A percentile compares a stretch with the other conserved stretches of the same genome.
Evolutionary conservation across 2,113 vertebrate genomes (phyloP).

Genomic region (Sterrhoptilus dennistouni): DNA sequence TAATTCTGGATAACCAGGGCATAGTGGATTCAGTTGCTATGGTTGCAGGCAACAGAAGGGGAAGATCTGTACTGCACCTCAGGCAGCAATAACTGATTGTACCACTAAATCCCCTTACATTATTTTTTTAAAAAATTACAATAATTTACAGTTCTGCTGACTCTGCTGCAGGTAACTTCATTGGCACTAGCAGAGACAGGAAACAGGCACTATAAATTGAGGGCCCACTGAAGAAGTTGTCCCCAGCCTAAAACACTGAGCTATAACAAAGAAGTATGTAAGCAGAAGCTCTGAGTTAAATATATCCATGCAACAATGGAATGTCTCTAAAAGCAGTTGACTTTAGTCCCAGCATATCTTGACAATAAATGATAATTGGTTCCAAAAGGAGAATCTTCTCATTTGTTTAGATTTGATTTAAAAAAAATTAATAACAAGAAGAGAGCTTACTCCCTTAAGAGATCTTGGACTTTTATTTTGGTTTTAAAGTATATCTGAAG

Average conservation of each 20-base stretch:
- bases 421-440: neutral
- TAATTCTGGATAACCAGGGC: slow-evolving; percentile 23
- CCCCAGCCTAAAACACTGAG: neutral
- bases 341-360: neutral
- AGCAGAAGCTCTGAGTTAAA: neutral
- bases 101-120: neutral
- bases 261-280: neutral
- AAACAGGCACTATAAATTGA: neutral
- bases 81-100: slow-evolving; percentile 23
- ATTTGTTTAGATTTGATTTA: neutral
- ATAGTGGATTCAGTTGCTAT: slow-evolving; percentile 57
- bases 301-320: neutral
- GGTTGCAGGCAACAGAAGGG: slow-evolving; percentile 46
- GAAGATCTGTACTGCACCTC: slow-evolving; percentile 18
- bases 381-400: neutral
- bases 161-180: neutral
- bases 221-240: neutral
- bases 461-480: neutral
- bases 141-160: neutral
- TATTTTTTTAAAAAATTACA: neutral
- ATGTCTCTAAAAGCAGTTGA: neutral
- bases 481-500: neutral
- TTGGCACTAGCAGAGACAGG: neutral
- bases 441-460: neutral
- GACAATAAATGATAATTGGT: neutral